Percentiles rank a stretch among this genome's conserved stretches.
phyloP scores from a whole-genome alignment of 2,888 invertebrate species.

The Germaria angustata region DNA sequence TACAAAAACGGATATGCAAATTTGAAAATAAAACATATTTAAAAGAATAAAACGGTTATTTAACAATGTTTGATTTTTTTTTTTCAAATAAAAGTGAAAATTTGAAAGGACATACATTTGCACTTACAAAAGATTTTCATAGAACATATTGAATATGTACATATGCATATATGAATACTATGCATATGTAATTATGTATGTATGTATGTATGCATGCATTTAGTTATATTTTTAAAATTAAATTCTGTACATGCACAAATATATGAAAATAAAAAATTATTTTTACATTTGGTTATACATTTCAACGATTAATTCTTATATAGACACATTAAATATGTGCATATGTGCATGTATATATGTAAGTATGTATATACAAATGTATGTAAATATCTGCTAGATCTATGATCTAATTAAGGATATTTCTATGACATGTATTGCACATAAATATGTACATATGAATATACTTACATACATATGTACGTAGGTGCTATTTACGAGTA shows the following conservation, averaged over 20 bases:
- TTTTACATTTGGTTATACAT: background rate
- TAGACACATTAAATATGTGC: background rate
- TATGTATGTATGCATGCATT: background rate
- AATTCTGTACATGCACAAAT: conserved; percentile 1
- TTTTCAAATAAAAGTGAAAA: conserved; percentile 68
- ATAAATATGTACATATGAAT: background rate
- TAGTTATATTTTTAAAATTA: conserved; percentile 1
- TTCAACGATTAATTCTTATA: background rate
- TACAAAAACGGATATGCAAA: conserved; percentile 37
- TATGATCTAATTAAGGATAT: no score
- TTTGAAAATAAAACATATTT: conserved; percentile 33
- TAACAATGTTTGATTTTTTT: conserved; percentile 14
- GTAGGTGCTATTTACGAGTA: no score
- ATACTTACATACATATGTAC: background rate
- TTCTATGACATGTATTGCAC: background rate
- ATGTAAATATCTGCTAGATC: no score
- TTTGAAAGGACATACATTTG: conserved; percentile 5
- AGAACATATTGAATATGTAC: background rate
- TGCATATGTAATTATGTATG: background rate
- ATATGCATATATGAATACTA: background rate
- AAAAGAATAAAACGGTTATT: conserved; percentile 43
- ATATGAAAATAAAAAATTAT: background rate
- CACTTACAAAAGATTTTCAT: background rate
- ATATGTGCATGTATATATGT: background rate
- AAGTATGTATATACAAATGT: background rate